These are phyloP conservation scores for Casuarius casuarius DNA, from an alignment of 2,113 vertebrate genomes.

Conservation along the genomic window DNA sequence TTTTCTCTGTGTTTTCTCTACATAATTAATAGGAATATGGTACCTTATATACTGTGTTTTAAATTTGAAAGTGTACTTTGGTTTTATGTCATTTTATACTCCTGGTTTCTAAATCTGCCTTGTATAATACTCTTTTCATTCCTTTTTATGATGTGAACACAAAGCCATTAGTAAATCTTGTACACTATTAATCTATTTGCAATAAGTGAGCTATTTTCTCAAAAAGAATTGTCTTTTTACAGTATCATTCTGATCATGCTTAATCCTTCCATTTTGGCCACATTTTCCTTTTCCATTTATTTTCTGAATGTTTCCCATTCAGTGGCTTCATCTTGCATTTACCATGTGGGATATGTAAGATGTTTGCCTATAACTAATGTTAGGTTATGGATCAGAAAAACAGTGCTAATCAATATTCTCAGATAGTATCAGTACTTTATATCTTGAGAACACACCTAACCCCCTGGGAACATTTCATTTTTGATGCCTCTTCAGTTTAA, in stretches of 20 bases:
- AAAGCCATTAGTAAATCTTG: not conserved
- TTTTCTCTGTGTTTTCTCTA: slow-evolving; percentile 86
- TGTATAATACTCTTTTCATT: not conserved
- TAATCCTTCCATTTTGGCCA: not conserved
- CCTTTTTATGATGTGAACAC: not conserved
- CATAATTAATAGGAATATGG: slow-evolving; percentile 92
- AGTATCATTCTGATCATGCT: not conserved
- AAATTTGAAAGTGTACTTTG: slow-evolving; percentile 58
- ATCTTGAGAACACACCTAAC: slow-evolving; percentile 7
- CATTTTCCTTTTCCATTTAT: not conserved
- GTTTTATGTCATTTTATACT: slow-evolving; percentile 61
- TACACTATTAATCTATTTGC: slow-evolving; percentile 1
- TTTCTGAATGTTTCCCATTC: not conserved
- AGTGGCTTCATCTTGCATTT: slow-evolving; percentile 3
- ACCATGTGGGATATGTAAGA: not conserved
- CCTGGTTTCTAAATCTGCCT: slow-evolving; percentile 41
- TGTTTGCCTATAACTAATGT: slow-evolving; percentile 2
- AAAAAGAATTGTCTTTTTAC: not conserved
- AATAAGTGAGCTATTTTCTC: not conserved
- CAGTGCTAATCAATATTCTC: slow-evolving; percentile 47
- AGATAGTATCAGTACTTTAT: slow-evolving; percentile 3
- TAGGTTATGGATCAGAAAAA: slow-evolving; percentile 20
- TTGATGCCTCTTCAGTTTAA: slow-evolving; percentile 29
- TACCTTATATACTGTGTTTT: slow-evolving; percentile 63
- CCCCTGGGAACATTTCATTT: slow-evolving; percentile 32